A percentile compares a stretch with the other conserved stretches of the same genome.
These are phyloP conservation scores for Rhinolophus sinicus DNA, from an alignment of 2,113 vertebrate genomes.

Conservation along the genomic window DNA sequence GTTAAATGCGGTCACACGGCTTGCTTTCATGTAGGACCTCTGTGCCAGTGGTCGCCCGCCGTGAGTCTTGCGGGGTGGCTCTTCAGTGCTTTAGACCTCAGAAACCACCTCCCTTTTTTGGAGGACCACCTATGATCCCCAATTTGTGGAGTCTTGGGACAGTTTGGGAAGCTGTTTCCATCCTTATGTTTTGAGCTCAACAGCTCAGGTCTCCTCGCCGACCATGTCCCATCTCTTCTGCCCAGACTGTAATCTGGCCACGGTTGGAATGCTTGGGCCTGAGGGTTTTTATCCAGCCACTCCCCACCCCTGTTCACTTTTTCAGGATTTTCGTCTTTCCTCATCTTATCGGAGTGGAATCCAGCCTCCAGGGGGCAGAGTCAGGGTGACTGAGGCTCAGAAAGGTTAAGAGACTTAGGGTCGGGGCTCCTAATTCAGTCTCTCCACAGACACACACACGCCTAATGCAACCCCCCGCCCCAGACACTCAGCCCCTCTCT, in stretches of 20 bases:
- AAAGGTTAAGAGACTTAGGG: background rate
- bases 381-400: background rate
- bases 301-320: background rate
- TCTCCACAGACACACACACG: rapidly evolving
- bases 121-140: background rate
- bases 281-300: background rate
- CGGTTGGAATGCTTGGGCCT: background rate
- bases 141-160: background rate
- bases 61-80: background rate
- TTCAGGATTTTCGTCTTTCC: background rate
- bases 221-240: background rate
- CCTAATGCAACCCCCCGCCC: background rate
- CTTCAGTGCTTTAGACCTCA: background rate
- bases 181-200: background rate
- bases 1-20: background rate
- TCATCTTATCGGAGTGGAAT: background rate
- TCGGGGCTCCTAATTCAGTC: background rate
- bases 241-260: background rate
- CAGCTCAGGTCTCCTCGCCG: background rate
- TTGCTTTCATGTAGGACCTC: background rate
- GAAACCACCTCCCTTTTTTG: background rate
- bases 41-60: background rate
- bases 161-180: background rate
- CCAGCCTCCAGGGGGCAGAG: background rate
- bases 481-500: rapidly evolving